These are phyloP conservation scores for Hermaeophaga mercurialis DNA, from an alignment of 2,888 invertebrate species.

Conservation along the genomic window DNA sequence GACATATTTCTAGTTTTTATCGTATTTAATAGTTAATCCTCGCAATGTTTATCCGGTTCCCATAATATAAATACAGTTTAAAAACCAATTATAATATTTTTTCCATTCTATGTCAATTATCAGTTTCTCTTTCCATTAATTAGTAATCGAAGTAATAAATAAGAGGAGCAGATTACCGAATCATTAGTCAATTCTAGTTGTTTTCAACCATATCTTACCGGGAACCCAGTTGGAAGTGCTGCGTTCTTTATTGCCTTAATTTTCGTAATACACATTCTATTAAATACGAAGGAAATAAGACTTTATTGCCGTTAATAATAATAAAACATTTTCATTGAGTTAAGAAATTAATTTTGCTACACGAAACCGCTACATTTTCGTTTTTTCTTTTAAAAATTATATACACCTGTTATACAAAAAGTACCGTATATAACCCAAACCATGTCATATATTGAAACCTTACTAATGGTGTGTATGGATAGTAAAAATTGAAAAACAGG, in stretches of 20 bases:
- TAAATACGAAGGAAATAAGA: slow-evolving; percentile 11
- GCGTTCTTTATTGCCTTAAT: slow-evolving; percentile 14
- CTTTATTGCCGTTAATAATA: slow-evolving; percentile 2
- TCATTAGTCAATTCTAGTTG: slow-evolving; percentile 5
- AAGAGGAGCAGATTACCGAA: not conserved
- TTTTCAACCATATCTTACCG: slow-evolving; percentile 4
- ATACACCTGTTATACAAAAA: too few species aligned
- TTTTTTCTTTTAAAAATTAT: too few species aligned
- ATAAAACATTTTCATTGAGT: not conserved
- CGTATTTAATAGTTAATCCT: too few species aligned
- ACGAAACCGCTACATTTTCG: not conserved
- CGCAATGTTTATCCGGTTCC: not conserved
- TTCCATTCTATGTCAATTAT: not conserved
- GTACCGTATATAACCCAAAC: too few species aligned
- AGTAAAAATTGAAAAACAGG: too few species aligned
- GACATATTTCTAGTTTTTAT: too few species aligned
- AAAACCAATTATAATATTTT: slow-evolving; percentile 7
- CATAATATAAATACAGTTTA: not conserved
- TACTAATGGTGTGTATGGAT: too few species aligned
- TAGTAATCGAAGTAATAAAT: slow-evolving; percentile 1
- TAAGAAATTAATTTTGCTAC: not conserved
- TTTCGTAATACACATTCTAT: slow-evolving; percentile 5
- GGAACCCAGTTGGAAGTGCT: slow-evolving; percentile 8
- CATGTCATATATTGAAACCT: too few species aligned
- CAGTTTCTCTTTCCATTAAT: not conserved